Base-by-base conservation (phyloP, 2,113 vertebrate species). In the Mirounga angustirostris region DNA sequence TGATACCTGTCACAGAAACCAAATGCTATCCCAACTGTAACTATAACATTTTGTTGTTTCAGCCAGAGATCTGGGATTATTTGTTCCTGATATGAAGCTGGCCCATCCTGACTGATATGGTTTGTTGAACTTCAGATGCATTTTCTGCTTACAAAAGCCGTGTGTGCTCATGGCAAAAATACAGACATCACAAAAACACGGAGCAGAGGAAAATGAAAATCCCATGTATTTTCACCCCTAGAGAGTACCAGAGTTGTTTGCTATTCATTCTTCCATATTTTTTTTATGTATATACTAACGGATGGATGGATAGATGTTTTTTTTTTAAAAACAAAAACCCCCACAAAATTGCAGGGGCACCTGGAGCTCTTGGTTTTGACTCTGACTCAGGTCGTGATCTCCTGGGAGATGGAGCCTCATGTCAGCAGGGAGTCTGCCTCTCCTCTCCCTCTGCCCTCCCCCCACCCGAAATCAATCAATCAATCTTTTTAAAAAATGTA, bases 11-110 rank as follows among this genome's bases (percentile, higher is more conserved):
- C 7, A 46, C 0, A 50, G 52, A 80, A 28, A 36, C 10, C 30
- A 26, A 28, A 30, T 0, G 4, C 22, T 28, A 16, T 8, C 10
- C n/a, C 46, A 52, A 36, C 28, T 7, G 33, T 26, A 50, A 63
- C 43, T 7, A 54, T 4, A 2, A 54, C 5, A 4, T 87, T 67
- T 15, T 67, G 43, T 43, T 80, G 63, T 59, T 73, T 54, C 6
- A 63, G 83, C 28, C 56, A n/a, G 65, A 89, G 78, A 56, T 91
- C n/a, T 69, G 80, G 56, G 50, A 46, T 43, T 67, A 83, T 69
- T 93, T 69, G 58, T 76, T 76, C 43, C 40, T 58, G 58, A 80
- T 13, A 18, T 22, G 90, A 71, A 80, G 71, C 28, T 59, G 36
- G 43, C 30, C 13, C 22, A 12, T 82, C 30, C 18, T n/a, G 58